Evolutionary conservation across 2,888 invertebrate genomes (phyloP).

Genomic region (Drosophila fungiperda): DNA sequence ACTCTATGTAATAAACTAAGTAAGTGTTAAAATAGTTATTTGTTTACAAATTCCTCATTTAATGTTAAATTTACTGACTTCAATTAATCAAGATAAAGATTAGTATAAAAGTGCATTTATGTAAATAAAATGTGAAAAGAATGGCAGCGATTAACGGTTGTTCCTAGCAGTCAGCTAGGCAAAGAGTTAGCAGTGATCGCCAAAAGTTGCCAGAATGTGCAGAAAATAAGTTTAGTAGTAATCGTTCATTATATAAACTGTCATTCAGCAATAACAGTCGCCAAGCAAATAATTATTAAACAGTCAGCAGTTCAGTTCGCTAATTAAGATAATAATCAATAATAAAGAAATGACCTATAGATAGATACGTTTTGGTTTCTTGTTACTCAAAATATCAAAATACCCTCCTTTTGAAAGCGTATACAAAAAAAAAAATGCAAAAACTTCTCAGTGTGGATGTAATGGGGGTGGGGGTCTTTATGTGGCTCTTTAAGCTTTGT

Average conservation of each 20-base stretch:
- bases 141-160: background rate
- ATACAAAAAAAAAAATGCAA: constrained; percentile 8
- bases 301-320: background rate
- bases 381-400: background rate
- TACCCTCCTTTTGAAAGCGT: background rate
- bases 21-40: background rate
- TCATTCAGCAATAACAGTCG: background rate
- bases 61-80: background rate
- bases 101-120: background rate
- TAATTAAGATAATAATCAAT: background rate
- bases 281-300: background rate
- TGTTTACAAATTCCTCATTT: background rate
- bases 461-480: background rate
- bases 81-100: background rate
- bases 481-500: constrained; percentile 43
- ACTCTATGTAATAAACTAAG: background rate
- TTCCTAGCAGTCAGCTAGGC: background rate
- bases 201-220: background rate
- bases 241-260: background rate
- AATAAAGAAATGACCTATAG: background rate
- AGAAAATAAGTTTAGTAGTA: background rate
- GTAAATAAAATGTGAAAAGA: background rate
- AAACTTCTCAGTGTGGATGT: constrained; percentile 4
- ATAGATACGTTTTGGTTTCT: background rate
- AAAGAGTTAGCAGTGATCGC: background rate